phyloP scores from a whole-genome alignment of 2,888 invertebrate species.

The Nymphalis c-album region DNA sequence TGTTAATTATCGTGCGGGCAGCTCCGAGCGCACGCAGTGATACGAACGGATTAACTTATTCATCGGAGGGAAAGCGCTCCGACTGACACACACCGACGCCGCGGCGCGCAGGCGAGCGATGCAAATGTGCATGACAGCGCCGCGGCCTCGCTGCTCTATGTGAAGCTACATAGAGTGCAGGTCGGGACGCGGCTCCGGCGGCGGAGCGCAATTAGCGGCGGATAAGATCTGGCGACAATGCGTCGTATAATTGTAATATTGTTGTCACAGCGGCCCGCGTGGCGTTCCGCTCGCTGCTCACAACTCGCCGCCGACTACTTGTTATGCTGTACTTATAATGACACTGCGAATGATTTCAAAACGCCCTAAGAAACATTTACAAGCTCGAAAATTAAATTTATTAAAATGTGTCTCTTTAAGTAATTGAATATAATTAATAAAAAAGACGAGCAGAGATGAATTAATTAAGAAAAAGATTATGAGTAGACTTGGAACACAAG shows the following conservation, averaged over 20 bases:
- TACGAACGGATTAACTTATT: conserved; percentile 35
- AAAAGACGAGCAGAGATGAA: too few species aligned
- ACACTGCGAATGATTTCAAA: not conserved
- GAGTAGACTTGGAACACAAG: not conserved
- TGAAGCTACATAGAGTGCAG: not conserved
- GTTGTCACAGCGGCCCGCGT: conserved; percentile 40
- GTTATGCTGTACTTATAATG: not conserved
- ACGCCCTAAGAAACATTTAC: not conserved
- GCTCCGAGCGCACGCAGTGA: conserved; percentile 17
- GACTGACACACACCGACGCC: conserved; percentile 16
- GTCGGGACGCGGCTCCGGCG: conserved; percentile 6
- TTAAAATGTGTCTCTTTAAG: not conserved
- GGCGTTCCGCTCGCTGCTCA: conserved; percentile 35
- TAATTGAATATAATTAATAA: not conserved
- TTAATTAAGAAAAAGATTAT: too few species aligned
- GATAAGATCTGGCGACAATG: conserved; percentile 41
- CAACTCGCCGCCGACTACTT: not conserved
- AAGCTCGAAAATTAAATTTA: not conserved
- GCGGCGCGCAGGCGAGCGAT: conserved; percentile 29
- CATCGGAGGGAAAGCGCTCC: conserved; percentile 34
- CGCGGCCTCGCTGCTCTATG: conserved; percentile 22
- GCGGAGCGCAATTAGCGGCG: conserved; percentile 27
- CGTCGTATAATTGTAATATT: conserved; percentile 42
- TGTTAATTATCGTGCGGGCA: conserved; percentile 17
- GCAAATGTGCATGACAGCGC: conserved; percentile 19